Base-by-base conservation (phyloP, 2,113 vertebrate species). In the Rhipidura dahli region DNA sequence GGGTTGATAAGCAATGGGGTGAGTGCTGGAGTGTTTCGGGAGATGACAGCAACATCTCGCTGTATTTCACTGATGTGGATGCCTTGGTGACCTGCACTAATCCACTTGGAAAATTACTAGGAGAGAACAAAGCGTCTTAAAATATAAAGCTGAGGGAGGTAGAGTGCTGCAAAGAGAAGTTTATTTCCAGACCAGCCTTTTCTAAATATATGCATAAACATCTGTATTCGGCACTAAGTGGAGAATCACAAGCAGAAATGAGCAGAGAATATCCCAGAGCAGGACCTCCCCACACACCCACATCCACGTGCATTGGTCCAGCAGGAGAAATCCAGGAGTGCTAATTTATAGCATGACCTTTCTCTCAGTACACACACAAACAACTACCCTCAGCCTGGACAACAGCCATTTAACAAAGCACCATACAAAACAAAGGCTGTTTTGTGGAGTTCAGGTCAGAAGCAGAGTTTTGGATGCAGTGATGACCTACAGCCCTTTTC, bases 51-150 rank as follows among this genome's bases (percentile, higher is more conserved):
- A 86, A 86, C 82, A 39, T 83, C 87, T 88, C 24, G 1, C 89
- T 89, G 66, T 72, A 22, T 88, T 96, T 96, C 65, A 91, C 88
- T 51, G 64, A 77, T 59, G 90, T n/a, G 68, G 82, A 80, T 92
- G 79, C 90, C 82, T 92, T 21, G 54, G 87, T 96, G 93, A 95
- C 84, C 75, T 73, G 78, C 1, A 8, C 70, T 95, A 94, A 94
- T 90, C 82, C 91, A 83, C 91, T 87, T 56, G 66, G 93, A 95
- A 94, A 84, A 91, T 89, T 87, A 87, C 90, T 93, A 79, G 0
- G 40, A 84, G 56, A 83, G 77, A 94, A 86, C 53, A 81, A 83
- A 88, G 70, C 76, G 35, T 54, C 79, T 92, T 82, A 90, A 83
- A 84, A 83, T 54, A 77, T 4, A 21, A 94, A 93, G 70, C 11